Evolutionary conservation across 2,888 invertebrate genomes (phyloP).

Genomic region (Dendrolimus houi): DNA sequence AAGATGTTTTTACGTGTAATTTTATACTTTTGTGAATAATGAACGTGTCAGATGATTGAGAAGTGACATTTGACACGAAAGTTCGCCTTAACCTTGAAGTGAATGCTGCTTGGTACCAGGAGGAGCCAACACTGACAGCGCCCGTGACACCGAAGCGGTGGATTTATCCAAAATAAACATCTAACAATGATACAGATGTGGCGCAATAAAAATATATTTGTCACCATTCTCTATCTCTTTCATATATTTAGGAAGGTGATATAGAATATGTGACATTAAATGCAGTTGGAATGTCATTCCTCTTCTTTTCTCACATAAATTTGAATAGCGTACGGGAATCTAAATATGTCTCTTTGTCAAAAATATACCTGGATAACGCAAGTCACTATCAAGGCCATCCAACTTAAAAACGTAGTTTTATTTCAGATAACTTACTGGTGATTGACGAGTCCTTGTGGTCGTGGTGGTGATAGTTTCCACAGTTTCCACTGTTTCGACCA

Average conservation of each 20-base stretch:
- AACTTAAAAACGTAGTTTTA: slow-evolving; percentile 8
- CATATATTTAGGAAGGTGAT: slow-evolving; percentile 18
- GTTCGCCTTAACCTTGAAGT: slow-evolving; percentile 68
- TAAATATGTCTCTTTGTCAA: slow-evolving; percentile 33
- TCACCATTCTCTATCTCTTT: slow-evolving; percentile 27
- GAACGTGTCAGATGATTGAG: slow-evolving; percentile 49
- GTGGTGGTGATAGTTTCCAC: slow-evolving; percentile 62
- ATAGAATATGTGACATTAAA: slow-evolving; percentile 24
- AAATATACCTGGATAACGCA: slow-evolving; percentile 33
- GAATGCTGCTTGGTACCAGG: slow-evolving; percentile 56
- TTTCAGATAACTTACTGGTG: slow-evolving; percentile 42
- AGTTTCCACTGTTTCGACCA: slow-evolving; percentile 48
- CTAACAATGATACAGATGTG: slow-evolving; percentile 47
- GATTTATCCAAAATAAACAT: slow-evolving; percentile 59
- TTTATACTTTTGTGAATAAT: slow-evolving; percentile 12
- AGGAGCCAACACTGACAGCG: slow-evolving; percentile 49
- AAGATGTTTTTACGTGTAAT: slow-evolving; percentile 11
- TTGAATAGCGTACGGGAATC: slow-evolving; percentile 9
- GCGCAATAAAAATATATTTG: slow-evolving; percentile 47
- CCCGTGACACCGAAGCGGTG: slow-evolving; percentile 53
- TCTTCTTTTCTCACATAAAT: slow-evolving; percentile 9
- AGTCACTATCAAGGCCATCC: slow-evolving; percentile 40
- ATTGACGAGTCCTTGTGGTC: slow-evolving; percentile 38
- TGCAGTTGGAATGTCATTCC: slow-evolving; percentile 19
- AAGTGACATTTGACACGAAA: slow-evolving; percentile 49